Conservation (phyloP, 1,140 invertebrate species). For the Marisa cornuarietis region DNA sequence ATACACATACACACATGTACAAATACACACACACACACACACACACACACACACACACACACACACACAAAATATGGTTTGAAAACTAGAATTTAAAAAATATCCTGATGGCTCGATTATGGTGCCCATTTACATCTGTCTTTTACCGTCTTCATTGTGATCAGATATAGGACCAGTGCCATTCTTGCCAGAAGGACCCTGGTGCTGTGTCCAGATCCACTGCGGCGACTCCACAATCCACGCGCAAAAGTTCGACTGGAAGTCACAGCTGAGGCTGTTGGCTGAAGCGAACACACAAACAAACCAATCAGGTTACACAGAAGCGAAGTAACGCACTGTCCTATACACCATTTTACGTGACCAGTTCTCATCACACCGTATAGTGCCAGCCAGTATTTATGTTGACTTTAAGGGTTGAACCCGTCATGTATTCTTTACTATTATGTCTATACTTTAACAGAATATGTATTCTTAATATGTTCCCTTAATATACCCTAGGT, state of each 20-base stretch:
- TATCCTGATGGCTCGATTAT: no score
- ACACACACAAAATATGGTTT: background rate
- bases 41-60: background rate
- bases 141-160: background rate
- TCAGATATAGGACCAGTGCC: background rate
- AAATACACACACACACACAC: conserved; percentile 7
- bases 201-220: background rate
- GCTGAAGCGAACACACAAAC: background rate
- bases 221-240: background rate
- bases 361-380: no score
- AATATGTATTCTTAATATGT: no score
- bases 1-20: conserved; percentile 1
- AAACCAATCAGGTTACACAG: no score
- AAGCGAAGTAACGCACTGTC: no score
- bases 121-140: no score
- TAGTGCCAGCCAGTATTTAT: no score
- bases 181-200: background rate
- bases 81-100: background rate
- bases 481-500: no score
- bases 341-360: no score
- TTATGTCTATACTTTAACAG: no score
- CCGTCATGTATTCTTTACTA: no score
- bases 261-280: conserved; percentile 3
- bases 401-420: no score
- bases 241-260: conserved; percentile 7